Percentiles rank a stretch among this genome's conserved stretches.
Conservation (phyloP, 1,140 invertebrate species). For the Pissodes strobi region DNA sequence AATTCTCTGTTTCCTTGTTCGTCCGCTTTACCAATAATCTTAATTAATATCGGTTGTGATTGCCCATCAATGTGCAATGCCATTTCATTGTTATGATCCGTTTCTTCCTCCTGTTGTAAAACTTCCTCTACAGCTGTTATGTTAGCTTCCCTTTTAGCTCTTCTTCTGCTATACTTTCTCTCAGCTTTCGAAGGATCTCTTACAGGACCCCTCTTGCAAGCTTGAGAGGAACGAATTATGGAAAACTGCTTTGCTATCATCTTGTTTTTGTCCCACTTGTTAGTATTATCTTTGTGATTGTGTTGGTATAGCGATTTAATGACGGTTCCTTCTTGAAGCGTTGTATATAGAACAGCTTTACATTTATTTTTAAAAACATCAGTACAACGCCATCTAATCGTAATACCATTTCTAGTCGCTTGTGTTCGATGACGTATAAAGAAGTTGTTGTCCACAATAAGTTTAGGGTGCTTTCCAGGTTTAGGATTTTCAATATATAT, state of each 20-base stretch:
- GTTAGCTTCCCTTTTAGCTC: background rate
- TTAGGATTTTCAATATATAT: conserved; percentile 29
- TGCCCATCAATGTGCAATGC: conserved; percentile 10
- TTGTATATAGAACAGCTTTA: conserved; percentile 21
- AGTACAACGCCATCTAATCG: conserved; percentile 24
- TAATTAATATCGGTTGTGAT: conserved; percentile 15
- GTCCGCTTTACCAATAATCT: no score
- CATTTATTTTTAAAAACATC: conserved; percentile 31
- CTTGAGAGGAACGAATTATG: background rate
- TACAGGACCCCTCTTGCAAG: conserved; percentile 3
- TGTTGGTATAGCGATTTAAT: conserved; percentile 17
- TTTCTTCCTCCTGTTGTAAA: background rate
- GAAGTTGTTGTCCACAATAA: conserved; percentile 18
- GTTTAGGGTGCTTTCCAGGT: conserved; percentile 26
- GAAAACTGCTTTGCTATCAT: conserved; percentile 17
- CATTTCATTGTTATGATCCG: background rate
- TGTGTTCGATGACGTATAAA: conserved; percentile 21
- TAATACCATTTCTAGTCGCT: conserved; percentile 15
- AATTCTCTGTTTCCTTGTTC: no score
- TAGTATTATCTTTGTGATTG: conserved; percentile 8
- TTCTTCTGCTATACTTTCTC: background rate
- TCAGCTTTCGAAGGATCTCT: background rate
- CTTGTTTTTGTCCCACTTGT: background rate
- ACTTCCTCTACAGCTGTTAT: background rate
- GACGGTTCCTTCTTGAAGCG: conserved; percentile 10